phyloP scores from a whole-genome alignment of 2,113 vertebrate genomes.

The Corydoras sp. region DNA sequence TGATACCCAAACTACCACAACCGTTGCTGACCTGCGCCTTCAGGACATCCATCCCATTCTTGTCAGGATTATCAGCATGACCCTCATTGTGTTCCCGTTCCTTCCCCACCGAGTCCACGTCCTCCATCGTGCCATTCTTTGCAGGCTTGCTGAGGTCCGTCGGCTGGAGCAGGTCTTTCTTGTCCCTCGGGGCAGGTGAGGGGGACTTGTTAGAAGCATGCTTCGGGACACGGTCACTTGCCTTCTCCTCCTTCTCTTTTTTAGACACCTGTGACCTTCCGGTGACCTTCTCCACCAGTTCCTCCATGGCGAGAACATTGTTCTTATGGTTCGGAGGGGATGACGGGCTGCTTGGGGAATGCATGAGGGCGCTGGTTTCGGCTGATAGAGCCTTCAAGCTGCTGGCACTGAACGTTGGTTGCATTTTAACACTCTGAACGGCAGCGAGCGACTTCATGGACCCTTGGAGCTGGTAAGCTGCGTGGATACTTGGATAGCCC shows the following conservation, averaged over 20 bases:
- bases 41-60: constrained; percentile 75
- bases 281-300: constrained; percentile 94
- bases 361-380: constrained; percentile 77
- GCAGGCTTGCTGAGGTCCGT: constrained; percentile 66
- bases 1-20: constrained; percentile 84
- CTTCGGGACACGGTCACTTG: constrained; percentile 67
- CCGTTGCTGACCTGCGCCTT: constrained; percentile 82
- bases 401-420: constrained; percentile 76
- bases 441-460: constrained; percentile 74
- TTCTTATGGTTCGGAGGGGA: constrained; percentile 86
- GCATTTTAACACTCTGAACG: constrained; percentile 82
- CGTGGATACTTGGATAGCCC: constrained; percentile 96
- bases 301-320: constrained; percentile 96
- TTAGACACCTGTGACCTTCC: constrained; percentile 78
- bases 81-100: constrained; percentile 71
- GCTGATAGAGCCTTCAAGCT: constrained; percentile 70
- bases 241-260: constrained; percentile 73
- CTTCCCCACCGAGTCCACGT: constrained; percentile 57
- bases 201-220: constrained; percentile 51
- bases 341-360: constrained; percentile 81
- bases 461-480: constrained; percentile 93
- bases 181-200: constrained; percentile 76
- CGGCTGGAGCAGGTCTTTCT: constrained; percentile 68
- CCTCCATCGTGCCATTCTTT: constrained; percentile 54
- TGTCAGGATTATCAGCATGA: constrained; percentile 64